Base-by-base conservation (phyloP, 2,797 vertebrate genomes). In the Halcyon badia region DNA sequence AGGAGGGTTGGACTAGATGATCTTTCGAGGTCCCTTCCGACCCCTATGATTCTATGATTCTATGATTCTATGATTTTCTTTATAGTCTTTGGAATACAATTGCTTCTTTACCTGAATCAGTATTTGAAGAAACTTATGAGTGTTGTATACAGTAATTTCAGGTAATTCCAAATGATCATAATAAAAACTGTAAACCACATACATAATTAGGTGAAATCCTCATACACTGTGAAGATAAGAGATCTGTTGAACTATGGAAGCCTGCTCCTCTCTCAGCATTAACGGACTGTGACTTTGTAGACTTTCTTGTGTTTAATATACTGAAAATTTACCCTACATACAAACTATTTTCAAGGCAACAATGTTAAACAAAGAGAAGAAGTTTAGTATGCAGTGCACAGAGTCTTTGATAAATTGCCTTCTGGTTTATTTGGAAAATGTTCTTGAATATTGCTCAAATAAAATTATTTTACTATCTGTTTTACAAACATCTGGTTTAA, bases 401-500 rank as follows among this genome's bases (percentile, higher is more conserved):
- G 33, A 80, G 9, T 22, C 35, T 84, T 46, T 70, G 81, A 93
- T 56, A 90, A 96, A 97, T 92, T 92, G 41, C n/a, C 70, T 88
- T 94, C 15, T 91, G 49, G 31, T 97, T 93, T 94, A 61, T 83
- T 94, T 95, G 76, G 89, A 94, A 97, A 96, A 90, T 57, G 41
- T 92, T 87, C 44, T 92, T 90, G 68, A 90, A 65, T 87, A 57
- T 48, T 93, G 37, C 84, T 84, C 3, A 8, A 94, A 31, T 97
- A 92, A 95, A 87, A 86, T 64, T 71, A 72, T 60, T n/a, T 93
- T 91, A 60, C 44, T 61, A 4, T 69, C 83, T 95, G 56, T 61
- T 92, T 48, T 58, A 87, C 69, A 89, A 90, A 84, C 42, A 90
- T 89, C 81, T 93, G 83, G 33, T 94, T 96, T 98, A 96, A 97